Evolutionary conservation across 1,140 invertebrate genomes (phyloP).

Genomic region (Macrostomum lignano): DNA sequence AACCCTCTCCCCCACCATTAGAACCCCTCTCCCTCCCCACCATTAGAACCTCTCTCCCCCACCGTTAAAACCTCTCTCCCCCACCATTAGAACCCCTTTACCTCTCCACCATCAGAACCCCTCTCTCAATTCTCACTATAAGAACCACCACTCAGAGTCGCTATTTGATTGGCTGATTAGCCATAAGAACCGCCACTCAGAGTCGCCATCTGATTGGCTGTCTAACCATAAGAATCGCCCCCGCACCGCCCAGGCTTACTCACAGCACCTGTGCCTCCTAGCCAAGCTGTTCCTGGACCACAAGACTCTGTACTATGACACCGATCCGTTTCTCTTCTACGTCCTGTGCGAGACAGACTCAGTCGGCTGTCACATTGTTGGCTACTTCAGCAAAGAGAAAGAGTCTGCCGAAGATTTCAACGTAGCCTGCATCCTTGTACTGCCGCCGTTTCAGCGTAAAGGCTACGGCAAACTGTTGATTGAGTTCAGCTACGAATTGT

Average conservation of each 20-base stretch:
- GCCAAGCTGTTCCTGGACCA: slow-evolving; percentile 95
- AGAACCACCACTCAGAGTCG: too few relatives aligned
- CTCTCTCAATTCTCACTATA: too few relatives aligned
- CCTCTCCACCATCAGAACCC: too few relatives aligned
- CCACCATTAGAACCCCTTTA: too few relatives aligned
- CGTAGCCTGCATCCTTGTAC: slow-evolving; percentile 87
- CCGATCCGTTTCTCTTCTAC: slow-evolving; percentile 94
- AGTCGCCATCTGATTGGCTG: too few relatives aligned
- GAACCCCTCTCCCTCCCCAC: too few relatives aligned
- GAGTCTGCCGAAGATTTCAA: slow-evolving; percentile 98
- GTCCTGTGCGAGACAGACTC: slow-evolving; percentile 70
- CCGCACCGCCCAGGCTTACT: slow-evolving; percentile 48
- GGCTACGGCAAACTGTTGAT: slow-evolving; percentile 94
- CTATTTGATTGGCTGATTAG: too few relatives aligned
- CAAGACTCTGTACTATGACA: slow-evolving; percentile 94
- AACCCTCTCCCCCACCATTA: too few relatives aligned
- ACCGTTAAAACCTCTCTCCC: too few relatives aligned
- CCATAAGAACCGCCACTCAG: too few relatives aligned
- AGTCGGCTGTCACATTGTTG: slow-evolving; percentile 64
- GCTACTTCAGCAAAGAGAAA: slow-evolving; percentile 98
- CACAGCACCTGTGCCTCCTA: slow-evolving; percentile 84
- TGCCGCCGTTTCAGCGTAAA: slow-evolving; percentile 89
- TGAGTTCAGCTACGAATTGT: slow-evolving; percentile 92
- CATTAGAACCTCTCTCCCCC: too few relatives aligned
- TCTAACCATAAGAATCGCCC: too few relatives aligned